phyloP scores from a whole-genome alignment of 2,113 vertebrate genomes.

The Gambusia holbrooki region DNA sequence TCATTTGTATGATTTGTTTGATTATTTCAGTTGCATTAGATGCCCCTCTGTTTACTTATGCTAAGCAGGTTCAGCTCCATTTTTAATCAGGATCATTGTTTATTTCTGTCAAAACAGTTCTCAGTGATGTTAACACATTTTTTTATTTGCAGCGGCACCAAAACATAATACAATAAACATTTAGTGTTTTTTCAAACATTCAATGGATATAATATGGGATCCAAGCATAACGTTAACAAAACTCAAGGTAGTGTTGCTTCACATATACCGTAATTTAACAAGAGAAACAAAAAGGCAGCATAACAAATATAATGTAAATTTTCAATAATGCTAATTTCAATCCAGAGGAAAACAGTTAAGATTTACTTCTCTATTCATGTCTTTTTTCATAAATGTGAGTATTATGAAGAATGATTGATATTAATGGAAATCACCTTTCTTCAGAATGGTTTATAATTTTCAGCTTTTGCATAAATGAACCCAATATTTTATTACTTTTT shows the following conservation, averaged over 20 bases:
- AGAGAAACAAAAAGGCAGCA: slow-evolving; percentile 17
- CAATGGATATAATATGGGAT: neutral
- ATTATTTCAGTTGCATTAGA: no score
- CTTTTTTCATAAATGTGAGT: slow-evolving; percentile 6
- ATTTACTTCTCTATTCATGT: slow-evolving; percentile 19
- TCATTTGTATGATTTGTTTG: neutral
- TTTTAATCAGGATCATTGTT: neutral
- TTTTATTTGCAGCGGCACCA: neutral
- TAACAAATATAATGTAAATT: neutral
- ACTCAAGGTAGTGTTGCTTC: slow-evolving; percentile 34
- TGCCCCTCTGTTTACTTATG: neutral
- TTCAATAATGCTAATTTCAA: slow-evolving; percentile 37
- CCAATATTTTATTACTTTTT: neutral
- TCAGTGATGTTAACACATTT: neutral
- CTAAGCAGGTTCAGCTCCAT: neutral
- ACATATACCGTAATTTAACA: slow-evolving; percentile 33
- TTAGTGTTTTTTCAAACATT: neutral
- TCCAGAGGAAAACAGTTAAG: slow-evolving; percentile 19
- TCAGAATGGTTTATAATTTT: slow-evolving; percentile 19
- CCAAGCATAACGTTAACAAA: neutral
- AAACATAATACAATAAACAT: neutral
- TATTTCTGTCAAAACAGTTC: neutral
- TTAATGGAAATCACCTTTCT: slow-evolving; percentile 28
- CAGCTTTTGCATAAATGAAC: neutral
- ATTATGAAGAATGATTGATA: slow-evolving; percentile 44